These are phyloP conservation scores for Typhlichthys subterraneus DNA, from an alignment of 2,797 vertebrate species.

Conservation along the genomic window DNA sequence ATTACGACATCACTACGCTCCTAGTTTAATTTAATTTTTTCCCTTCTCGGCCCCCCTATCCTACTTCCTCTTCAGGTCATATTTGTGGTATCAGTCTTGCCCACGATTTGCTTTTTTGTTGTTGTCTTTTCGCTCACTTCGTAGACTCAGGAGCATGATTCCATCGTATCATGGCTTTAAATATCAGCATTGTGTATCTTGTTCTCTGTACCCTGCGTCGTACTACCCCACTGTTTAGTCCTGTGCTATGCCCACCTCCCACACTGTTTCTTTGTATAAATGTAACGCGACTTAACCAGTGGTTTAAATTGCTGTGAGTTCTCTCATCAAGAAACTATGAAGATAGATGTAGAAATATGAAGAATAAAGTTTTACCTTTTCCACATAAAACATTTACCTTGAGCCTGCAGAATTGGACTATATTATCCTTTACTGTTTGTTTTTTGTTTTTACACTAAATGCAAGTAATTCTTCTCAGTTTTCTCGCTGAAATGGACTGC, in stretches of 20 bases:
- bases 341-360: conserved; percentile 42
- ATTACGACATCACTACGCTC: conserved; percentile 23
- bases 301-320: conserved; percentile 51
- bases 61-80: conserved; percentile 19
- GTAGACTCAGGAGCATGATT: conserved; percentile 72
- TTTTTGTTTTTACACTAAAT: conserved; percentile 25
- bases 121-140: conserved; percentile 36
- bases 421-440: conserved; percentile 44
- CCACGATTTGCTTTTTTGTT: conserved; percentile 14
- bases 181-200: conserved; percentile 53
- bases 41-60: conserved; percentile 37
- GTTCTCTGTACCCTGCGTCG: conserved; percentile 30
- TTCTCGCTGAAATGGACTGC: conserved; percentile 49
- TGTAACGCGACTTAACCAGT: conserved; percentile 47
- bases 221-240: conserved; percentile 13
- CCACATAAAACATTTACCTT: conserved; percentile 52
- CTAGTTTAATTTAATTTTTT: conserved; percentile 28
- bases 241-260: conserved; percentile 23
- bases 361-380: conserved; percentile 47
- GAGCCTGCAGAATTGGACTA: conserved; percentile 47
- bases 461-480: conserved; percentile 33
- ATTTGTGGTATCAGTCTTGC: conserved; percentile 24
- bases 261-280: conserved; percentile 21
- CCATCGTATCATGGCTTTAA: conserved; percentile 45
- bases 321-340: conserved; percentile 48